These are phyloP conservation scores for Daktulosphaira vitifoliae DNA, from an alignment of 1,140 invertebrate species.

Conservation along the genomic window DNA sequence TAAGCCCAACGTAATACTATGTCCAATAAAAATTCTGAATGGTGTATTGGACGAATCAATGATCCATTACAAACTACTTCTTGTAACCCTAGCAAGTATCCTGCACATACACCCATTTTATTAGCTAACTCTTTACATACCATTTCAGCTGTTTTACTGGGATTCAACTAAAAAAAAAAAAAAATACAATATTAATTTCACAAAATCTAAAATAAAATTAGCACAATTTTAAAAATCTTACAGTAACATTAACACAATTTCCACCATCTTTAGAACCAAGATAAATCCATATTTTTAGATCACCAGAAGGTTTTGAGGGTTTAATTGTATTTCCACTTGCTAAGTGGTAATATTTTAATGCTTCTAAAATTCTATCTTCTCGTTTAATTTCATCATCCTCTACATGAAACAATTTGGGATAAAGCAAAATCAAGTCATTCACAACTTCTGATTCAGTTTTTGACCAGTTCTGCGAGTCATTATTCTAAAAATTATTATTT, in stretches of 20 bases:
- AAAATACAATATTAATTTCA: not conserved
- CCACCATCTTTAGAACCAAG: constrained; percentile 48
- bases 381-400: constrained; percentile 51
- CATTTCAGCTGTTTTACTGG: constrained; percentile 64
- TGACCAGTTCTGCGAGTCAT: constrained; percentile 48
- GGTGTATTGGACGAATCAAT: constrained; percentile 65
- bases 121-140: constrained; percentile 57
- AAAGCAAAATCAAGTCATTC: constrained; percentile 56
- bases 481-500: constrained; percentile 28
- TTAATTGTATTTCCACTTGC: constrained; percentile 46
- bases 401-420: constrained; percentile 53
- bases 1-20: constrained; percentile 66
- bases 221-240: constrained; percentile 43
- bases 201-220: not conserved
- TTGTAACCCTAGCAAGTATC: constrained; percentile 59
- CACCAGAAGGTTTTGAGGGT: constrained; percentile 59
- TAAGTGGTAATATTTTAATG: constrained; percentile 59
- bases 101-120: constrained; percentile 49
- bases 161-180: constrained; percentile 54
- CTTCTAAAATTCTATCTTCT: constrained; percentile 60
- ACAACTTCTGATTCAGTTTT: constrained; percentile 57
- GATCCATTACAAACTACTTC: constrained; percentile 65
- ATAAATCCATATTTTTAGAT: constrained; percentile 73
- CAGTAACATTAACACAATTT: constrained; percentile 54
- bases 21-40: constrained; percentile 63